These are phyloP conservation scores for Brachyhypopomus occidentalis DNA, from an alignment of 2,113 vertebrate species.

Conservation along the genomic window DNA sequence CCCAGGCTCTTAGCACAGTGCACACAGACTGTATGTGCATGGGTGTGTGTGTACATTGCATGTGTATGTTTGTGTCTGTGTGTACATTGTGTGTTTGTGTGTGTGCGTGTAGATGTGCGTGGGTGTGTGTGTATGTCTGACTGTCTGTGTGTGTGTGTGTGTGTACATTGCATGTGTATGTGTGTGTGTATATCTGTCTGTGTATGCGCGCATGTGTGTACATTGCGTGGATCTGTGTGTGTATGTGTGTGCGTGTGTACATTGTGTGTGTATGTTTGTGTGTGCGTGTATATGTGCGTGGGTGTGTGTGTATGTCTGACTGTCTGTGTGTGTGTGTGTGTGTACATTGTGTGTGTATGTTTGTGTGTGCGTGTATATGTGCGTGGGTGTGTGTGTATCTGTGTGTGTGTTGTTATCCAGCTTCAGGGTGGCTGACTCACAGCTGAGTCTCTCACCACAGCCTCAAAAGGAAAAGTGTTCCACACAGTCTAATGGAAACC, in stretches of 20 bases:
- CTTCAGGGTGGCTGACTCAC: slow-evolving; percentile 45
- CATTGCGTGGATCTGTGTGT: neutral
- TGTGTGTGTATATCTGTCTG: slow-evolving; percentile 19
- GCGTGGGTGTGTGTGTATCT: slow-evolving; percentile 15
- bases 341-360: slow-evolving; percentile 17
- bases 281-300: slow-evolving; percentile 23
- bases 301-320: slow-evolving; percentile 3
- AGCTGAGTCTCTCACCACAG: slow-evolving; percentile 48
- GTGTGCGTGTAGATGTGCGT: neutral
- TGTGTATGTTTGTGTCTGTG: neutral
- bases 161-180: neutral
- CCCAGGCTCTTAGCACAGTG: too few relatives aligned
- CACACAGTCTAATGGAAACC: slow-evolving; percentile 54
- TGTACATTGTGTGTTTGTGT: too few relatives aligned
- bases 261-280: too few relatives aligned
- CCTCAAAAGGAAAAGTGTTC: slow-evolving; percentile 57
- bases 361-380: too few relatives aligned
- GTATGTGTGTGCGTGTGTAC: neutral
- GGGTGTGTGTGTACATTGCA: too few relatives aligned
- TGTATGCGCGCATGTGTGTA: slow-evolving; percentile 19
- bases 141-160: neutral
- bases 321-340: neutral
- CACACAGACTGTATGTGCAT: too few relatives aligned
- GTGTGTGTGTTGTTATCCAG: neutral
- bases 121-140: neutral